Base-by-base conservation (phyloP, 30 jellyfish, hydroid and myxozoan genomes). In the Cassiopea andromeda region DNA sequence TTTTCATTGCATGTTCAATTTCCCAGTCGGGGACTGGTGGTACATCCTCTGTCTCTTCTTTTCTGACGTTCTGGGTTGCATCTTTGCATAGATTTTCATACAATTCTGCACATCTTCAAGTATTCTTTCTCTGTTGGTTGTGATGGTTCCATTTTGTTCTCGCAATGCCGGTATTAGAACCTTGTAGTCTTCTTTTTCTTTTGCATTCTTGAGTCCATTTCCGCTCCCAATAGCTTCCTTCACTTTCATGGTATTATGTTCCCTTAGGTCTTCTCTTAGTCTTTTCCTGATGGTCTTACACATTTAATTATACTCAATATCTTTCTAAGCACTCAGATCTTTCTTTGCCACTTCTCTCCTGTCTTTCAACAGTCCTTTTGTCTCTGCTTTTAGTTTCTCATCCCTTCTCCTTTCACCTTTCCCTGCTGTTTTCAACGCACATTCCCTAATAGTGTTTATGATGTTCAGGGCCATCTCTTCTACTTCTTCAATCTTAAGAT, bases 381-480 rank as follows among this genome's bases (percentile, higher is more conserved):
- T 85, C 48, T 85, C 85, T 15, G 88, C 89, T 38, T 85, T 85
- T 50, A 73, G 93, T 72, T 85, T 85, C 78, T 75, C 93, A 8
- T 75, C 88, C 7, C 38, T 49, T 1, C 38, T 2, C 44, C 82
- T 85, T 75, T 46, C 77, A 18, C 54, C 82, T 61, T 58, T 85
- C 19, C 93, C 93, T 8, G 93, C 93, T 73, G 71, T 60, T 75
- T 85, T 82, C 89, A 73, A 1, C 15, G 93, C 89, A 58, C 93
- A 85, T 2, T 87, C 91, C 49, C 60, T 57, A 16, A 87, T 87
- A 83, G 91, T 69, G 16, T 75, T 45, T 64, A 90, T 87, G 82
- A 87, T 59, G 57, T 61, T 87, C 2, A 7, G 59, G 48, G 69
- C 90, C 85, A 67, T 78, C 44, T 88, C 95, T 17, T 79, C 91